phyloP scores from a whole-genome alignment of 2,888 invertebrate species.

The Callosobruchus maculatus region DNA sequence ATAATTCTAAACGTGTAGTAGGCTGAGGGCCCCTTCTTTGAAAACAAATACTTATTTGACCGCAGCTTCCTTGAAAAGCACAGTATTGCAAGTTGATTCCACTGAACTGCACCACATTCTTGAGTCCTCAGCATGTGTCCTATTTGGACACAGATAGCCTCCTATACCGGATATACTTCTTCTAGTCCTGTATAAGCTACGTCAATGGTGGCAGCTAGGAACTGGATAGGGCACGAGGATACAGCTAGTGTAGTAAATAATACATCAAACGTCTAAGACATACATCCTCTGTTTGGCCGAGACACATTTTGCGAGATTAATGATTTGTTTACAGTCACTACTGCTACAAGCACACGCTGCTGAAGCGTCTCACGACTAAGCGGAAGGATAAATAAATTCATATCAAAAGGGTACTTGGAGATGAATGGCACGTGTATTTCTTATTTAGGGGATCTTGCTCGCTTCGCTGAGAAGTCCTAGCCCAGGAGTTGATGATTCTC shows the following conservation, averaged over 20 bases:
- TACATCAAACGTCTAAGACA: not conserved
- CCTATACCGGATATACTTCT: no score
- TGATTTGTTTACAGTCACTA: conserved; percentile 19
- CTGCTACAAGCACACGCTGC: not conserved
- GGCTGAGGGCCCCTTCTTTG: no score
- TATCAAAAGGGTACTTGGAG: conserved; percentile 20
- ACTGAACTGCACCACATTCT: no score
- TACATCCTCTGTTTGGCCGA: conserved; percentile 12
- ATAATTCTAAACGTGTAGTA: no score
- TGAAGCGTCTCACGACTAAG: not conserved
- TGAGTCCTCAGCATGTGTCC: no score
- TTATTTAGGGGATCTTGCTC: not conserved
- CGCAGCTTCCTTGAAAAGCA: no score
- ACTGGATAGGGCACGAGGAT: not conserved
- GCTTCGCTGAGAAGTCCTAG: not conserved
- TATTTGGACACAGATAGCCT: no score
- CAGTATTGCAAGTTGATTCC: no score
- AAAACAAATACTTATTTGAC: no score
- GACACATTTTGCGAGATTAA: conserved; percentile 22
- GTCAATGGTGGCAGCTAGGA: not conserved
- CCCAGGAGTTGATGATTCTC: no score
- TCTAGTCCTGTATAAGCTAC: not conserved
- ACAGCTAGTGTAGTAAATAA: not conserved
- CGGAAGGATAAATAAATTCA: conserved; percentile 17
- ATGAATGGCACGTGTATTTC: conserved; percentile 3